Percentiles rank a stretch among this genome's conserved stretches.
Evolutionary conservation across 2,113 vertebrate genomes (phyloP).

Genomic region (Promerops cafer): DNA sequence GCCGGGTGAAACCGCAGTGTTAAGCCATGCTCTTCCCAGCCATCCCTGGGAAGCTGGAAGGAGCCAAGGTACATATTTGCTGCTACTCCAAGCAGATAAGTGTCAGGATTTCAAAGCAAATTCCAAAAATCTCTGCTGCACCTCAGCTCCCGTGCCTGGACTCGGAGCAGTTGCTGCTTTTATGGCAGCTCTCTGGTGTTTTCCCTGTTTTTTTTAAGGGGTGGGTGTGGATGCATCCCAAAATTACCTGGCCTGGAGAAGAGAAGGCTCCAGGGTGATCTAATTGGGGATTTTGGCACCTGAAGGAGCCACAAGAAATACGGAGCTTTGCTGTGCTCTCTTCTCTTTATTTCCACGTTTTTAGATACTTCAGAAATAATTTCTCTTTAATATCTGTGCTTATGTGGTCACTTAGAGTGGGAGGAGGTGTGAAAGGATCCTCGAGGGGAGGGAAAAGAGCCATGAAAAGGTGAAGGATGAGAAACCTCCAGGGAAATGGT

Average conservation of each 20-base stretch:
- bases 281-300: not conserved
- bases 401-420: not conserved
- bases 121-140: not conserved
- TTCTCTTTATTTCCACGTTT: not conserved
- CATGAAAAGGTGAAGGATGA: not conserved
- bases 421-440: not conserved
- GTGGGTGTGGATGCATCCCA: not conserved
- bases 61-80: slow-evolving; percentile 15
- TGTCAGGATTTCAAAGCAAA: not conserved
- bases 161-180: not conserved
- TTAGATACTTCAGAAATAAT: not conserved
- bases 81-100: not conserved
- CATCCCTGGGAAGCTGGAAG: not conserved
- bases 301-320: not conserved
- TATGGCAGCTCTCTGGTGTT: not conserved
- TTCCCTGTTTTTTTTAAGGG: not conserved
- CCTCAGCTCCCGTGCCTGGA: not conserved
- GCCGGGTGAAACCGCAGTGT: slow-evolving; percentile 29
- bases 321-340: not conserved
- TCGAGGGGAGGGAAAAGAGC: not conserved
- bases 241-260: not conserved
- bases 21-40: slow-evolving; percentile 29
- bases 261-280: not conserved
- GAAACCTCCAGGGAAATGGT: not conserved
- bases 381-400: not conserved